These are phyloP conservation scores for Muscina levida DNA, from an alignment of 2,888 invertebrate species.

Conservation along the genomic window DNA sequence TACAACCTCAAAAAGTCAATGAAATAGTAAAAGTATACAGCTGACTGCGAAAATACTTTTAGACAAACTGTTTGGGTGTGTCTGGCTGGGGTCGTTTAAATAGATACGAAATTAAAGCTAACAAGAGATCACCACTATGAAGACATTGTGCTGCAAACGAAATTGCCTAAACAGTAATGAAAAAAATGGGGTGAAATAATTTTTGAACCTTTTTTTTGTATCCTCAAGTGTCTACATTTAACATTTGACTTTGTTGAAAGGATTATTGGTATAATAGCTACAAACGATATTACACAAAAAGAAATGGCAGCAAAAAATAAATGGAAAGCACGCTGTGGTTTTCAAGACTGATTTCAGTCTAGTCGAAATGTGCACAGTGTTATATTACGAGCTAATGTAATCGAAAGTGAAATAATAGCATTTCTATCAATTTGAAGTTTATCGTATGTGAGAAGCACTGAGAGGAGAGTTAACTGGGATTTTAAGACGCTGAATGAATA, in stretches of 20 bases:
- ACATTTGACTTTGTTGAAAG: constrained; percentile 2
- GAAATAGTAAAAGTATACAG: constrained; percentile 10
- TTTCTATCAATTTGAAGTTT: too few relatives aligned
- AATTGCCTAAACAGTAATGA: neutral
- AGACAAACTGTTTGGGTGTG: constrained; percentile 33
- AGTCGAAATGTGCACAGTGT: too few relatives aligned
- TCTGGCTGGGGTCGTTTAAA: constrained; percentile 37
- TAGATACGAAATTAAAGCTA: constrained; percentile 7
- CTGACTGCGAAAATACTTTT: constrained; percentile 4
- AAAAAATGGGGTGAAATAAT: neutral
- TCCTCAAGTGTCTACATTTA: constrained; percentile 3
- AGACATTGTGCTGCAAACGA: neutral
- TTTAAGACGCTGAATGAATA: too few relatives aligned
- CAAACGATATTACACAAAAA: too few relatives aligned
- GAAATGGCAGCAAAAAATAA: too few relatives aligned
- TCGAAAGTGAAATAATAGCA: too few relatives aligned
- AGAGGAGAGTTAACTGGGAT: too few relatives aligned
- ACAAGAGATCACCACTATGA: neutral
- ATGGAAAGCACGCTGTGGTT: too few relatives aligned
- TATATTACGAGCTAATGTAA: too few relatives aligned
- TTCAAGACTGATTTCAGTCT: too few relatives aligned
- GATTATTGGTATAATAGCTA: too few relatives aligned
- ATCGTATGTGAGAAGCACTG: too few relatives aligned
- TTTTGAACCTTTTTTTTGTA: neutral
- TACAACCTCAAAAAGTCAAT: neutral